These are phyloP conservation scores for Rhizoglyphus robini DNA, from an alignment of 1,140 invertebrate species.

Conservation along the genomic window DNA sequence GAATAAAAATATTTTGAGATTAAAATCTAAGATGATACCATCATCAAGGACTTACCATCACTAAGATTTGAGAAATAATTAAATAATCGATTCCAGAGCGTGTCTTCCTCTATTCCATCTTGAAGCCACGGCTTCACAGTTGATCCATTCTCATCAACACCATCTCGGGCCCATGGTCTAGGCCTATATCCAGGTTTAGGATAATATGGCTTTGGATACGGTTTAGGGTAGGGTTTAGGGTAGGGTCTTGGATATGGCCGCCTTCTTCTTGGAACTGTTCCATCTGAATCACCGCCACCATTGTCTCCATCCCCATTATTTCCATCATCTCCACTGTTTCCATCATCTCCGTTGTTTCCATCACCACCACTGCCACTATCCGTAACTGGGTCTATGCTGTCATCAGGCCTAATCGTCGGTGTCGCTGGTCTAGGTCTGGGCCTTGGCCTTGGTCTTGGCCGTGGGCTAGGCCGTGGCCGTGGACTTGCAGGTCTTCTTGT, in stretches of 20 bases:
- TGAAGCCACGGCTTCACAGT: background rate
- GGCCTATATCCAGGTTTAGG: background rate
- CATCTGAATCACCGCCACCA: background rate
- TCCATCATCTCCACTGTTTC: background rate
- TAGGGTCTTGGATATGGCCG: background rate
- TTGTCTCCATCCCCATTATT: background rate
- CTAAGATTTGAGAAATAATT: background rate
- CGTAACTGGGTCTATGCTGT: background rate
- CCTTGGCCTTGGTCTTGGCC: background rate
- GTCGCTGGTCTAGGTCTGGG: background rate
- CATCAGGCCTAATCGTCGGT: background rate
- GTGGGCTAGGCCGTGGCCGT: background rate
- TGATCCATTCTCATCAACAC: background rate
- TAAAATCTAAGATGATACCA: background rate
- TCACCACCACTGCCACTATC: background rate
- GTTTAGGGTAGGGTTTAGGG: background rate
- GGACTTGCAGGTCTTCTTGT: background rate
- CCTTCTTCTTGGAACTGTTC: background rate
- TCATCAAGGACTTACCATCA: constrained; percentile 3
- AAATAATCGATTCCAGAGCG: background rate
- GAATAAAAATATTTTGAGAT: background rate
- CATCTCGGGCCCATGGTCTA: background rate
- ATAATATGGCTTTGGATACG: background rate
- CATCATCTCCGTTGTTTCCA: background rate
- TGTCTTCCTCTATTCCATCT: constrained; percentile 6